Evolutionary conservation across 2,113 vertebrate species (phyloP), one percentile per base, ranked within the genome.

Genomic region (Notothenia coriiceps): DNA sequence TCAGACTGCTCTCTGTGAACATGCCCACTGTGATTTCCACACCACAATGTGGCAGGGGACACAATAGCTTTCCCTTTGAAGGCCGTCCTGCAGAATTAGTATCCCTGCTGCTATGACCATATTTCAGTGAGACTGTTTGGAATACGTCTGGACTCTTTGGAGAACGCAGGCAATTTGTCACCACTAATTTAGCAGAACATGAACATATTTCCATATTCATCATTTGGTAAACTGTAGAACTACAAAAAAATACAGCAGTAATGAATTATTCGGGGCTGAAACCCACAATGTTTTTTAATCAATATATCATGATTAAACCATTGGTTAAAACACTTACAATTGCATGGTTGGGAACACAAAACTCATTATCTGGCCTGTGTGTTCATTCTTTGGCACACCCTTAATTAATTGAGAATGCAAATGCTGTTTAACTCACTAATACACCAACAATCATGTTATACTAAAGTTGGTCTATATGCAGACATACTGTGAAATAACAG

Each of bases 11-110:
- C 74, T 86, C 71, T 88, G 79, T 84, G 87, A 86, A 78, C 35
- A n/a, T 84, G 86, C 84, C 86, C 85, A 33, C 83, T 86, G 80
- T 91, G 80, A 90, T 90, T 91, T 85, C 80, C 86, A 90, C 87
- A 86, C 76, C 78, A 64, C 89, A 83, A 59, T 70, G 78, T 89
- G 81, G 80, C 80, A 72, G 68, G 67, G 84, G 82, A 91, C 76
- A 86, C 75, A 84, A 88, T 51, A 55, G 69, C 74, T 84, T 85
- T 89, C 71, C 55, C 83, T 91, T 88, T 90, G 86, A 91, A 91
- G 80, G 54, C 76, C 46, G 6, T 70, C 83, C 82, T 65, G 49
- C 50, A 81, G 74, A 79, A 82, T 80, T 55, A 61, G 62, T 14
- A 80, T 80, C 63, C 69, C 18, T 77, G 79, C 73, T 82, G 76